Percentiles rank a stretch among this genome's conserved stretches.
Evolutionary conservation across 2,888 invertebrate species (phyloP).

Genomic region (Lochmaea capreae): DNA sequence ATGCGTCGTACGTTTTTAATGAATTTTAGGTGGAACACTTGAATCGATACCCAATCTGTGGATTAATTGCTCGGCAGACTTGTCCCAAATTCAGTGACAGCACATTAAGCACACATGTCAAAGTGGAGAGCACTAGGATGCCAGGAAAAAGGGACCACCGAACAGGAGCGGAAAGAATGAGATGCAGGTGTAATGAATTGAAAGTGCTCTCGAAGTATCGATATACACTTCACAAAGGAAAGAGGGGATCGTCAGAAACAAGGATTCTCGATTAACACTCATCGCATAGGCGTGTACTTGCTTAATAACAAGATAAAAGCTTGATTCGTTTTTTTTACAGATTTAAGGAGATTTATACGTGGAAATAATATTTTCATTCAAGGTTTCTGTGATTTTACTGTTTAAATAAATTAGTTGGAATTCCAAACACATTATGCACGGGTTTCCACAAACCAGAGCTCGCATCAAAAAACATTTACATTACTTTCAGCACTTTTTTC

Average conservation of each 20-base stretch:
- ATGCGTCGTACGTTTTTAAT: not conserved
- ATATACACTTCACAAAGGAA: constrained; percentile 54
- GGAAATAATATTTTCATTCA: no score
- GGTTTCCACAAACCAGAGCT: no score
- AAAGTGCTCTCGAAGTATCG: constrained; percentile 58
- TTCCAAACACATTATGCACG: no score
- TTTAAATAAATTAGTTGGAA: no score
- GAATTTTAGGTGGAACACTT: not conserved
- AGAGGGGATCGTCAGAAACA: constrained; percentile 60
- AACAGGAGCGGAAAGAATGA: constrained; percentile 30
- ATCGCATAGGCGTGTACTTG: constrained; percentile 30
- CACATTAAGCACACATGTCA: constrained; percentile 30
- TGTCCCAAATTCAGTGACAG: constrained; percentile 23
- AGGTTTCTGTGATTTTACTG: no score
- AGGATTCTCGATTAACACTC: constrained; percentile 63
- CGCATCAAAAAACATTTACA: no score
- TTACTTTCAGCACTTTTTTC: no score
- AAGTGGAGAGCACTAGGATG: constrained; percentile 25
- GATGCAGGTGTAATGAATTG: constrained; percentile 57
- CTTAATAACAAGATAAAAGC: not conserved
- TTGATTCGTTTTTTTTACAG: not conserved
- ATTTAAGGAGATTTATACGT: not conserved
- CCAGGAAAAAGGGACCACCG: constrained; percentile 25
- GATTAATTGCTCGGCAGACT: constrained; percentile 20
- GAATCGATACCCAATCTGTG: constrained; percentile 5